Percentiles rank a stretch among this genome's conserved stretches.
Conservation (phyloP, 2,113 vertebrate species). For the Hippoglossus stenolepis region DNA sequence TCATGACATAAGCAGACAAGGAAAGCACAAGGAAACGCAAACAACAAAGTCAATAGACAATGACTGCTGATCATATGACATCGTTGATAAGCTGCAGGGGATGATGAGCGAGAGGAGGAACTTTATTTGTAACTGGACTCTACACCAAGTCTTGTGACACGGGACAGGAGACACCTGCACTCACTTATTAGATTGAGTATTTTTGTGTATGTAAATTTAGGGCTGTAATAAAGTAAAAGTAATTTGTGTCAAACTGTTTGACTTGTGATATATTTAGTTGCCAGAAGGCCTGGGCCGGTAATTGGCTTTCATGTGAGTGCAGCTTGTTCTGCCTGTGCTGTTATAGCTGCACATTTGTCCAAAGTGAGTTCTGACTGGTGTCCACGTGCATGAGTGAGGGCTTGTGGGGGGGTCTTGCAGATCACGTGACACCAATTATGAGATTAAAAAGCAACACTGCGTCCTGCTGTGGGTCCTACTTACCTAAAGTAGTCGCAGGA, state of each 20-base stretch:
- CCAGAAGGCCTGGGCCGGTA: background rate
- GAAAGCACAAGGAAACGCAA: background rate
- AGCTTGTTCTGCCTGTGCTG: background rate
- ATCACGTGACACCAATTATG: background rate
- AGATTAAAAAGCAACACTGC: background rate
- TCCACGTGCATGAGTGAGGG: background rate
- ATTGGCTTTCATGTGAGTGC: background rate
- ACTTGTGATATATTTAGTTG: background rate
- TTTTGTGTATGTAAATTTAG: background rate
- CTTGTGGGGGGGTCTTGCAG: too few species aligned
- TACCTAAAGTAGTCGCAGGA: constrained; percentile 98
- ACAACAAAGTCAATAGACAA: background rate
- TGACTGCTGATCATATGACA: constrained; percentile 27
- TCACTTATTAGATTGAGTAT: background rate
- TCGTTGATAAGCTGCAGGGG: background rate
- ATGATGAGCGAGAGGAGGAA: background rate
- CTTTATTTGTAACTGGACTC: constrained; percentile 10
- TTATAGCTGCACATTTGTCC: background rate
- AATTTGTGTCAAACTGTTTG: background rate
- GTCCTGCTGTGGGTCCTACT: background rate
- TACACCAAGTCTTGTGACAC: constrained; percentile 8
- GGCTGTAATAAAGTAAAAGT: background rate
- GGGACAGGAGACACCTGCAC: background rate
- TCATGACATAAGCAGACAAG: background rate
- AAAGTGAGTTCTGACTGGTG: background rate